Base-by-base conservation (phyloP, 2,888 invertebrate species). In the Sminthurinus aureus region DNA sequence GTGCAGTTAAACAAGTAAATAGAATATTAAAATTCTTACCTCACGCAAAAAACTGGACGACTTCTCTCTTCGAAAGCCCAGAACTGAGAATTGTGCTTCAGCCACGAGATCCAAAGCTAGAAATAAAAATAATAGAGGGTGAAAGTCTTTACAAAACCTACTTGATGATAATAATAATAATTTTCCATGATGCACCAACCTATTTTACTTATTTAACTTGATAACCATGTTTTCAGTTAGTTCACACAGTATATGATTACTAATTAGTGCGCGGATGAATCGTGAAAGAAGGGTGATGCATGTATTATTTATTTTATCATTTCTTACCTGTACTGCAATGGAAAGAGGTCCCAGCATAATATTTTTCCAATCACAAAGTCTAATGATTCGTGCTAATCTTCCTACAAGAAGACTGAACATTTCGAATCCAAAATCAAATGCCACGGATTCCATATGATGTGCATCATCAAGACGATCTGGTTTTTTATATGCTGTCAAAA, bases 311-410 rank as follows among this genome's bases (percentile, higher is more conserved):
- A 38, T 38, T 38, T 38, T 6, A 1, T 38, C 6, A 38, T 38
- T 38, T 6, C 73, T 67, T n/a, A 86, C 85, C 52, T 82, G 81
- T 0, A 88, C n/a, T 0, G 73, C 85, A 75, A 85, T 86, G 0
- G 80, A 50, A 50, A 79, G 75, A 13, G 82, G 58, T 18, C 69
- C 24, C 9, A 87, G 52, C 74, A 82, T 24, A 9, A 76, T 83
- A 80, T 86, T 83, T 11, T 86, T 84, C 88, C 88, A 88, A 50
- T 86, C 83, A 3, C 84, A 79, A 0, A 81, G 51, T 6, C 73
- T 15, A 0, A 85, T 73, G 0, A 81, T 13, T 58, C 84, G 74
- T 9, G 13, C 18, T 2, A 85, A 51, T 66, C 79, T 52, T 58
- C 84, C 83, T 0, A 66, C 77, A 22, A 84, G 26, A 8, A 86